Percentiles rank a stretch among this genome's conserved stretches.
Evolutionary conservation across 2,113 vertebrate species (phyloP).

Genomic region (Sterna hirundo): DNA sequence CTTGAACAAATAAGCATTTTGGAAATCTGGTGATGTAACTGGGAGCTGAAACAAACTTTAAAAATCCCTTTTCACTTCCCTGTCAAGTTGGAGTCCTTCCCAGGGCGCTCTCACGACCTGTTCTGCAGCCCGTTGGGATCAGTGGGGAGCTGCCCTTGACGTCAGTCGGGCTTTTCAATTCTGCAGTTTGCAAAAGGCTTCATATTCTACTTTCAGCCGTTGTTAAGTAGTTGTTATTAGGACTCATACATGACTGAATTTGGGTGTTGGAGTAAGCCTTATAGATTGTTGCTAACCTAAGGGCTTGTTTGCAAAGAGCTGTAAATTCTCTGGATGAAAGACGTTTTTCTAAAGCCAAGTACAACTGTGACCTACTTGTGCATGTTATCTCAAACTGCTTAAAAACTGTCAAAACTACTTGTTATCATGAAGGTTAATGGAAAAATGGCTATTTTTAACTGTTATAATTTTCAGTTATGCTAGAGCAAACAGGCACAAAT

Average conservation of each 20-base stretch:
- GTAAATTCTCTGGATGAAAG: conserved; percentile 61
- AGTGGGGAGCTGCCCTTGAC: not conserved
- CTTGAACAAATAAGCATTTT: not conserved
- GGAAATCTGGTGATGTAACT: not conserved
- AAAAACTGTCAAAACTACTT: conserved; percentile 61
- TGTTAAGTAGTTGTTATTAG: not conserved
- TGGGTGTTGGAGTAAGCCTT: conserved; percentile 40
- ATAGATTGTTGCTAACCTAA: conserved; percentile 51
- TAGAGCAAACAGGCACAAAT: not conserved
- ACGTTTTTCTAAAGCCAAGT: conserved; percentile 54
- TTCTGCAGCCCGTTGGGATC: not conserved
- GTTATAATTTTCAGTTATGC: not conserved
- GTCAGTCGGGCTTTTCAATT: not conserved
- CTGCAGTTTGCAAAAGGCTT: conserved; percentile 6
- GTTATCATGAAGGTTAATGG: conserved; percentile 48
- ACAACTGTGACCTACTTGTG: conserved; percentile 61
- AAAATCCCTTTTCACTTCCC: not conserved
- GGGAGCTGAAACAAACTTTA: not conserved
- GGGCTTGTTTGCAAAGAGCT: conserved; percentile 58
- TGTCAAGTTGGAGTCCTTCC: conserved; percentile 18
- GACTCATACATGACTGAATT: conserved; percentile 30
- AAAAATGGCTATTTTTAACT: conserved; percentile 46
- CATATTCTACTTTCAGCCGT: not conserved
- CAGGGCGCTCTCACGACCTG: not conserved
- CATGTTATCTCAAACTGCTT: conserved; percentile 62